Base-by-base conservation (phyloP, 2,888 invertebrate genomes). In the Panopea generosa region DNA sequence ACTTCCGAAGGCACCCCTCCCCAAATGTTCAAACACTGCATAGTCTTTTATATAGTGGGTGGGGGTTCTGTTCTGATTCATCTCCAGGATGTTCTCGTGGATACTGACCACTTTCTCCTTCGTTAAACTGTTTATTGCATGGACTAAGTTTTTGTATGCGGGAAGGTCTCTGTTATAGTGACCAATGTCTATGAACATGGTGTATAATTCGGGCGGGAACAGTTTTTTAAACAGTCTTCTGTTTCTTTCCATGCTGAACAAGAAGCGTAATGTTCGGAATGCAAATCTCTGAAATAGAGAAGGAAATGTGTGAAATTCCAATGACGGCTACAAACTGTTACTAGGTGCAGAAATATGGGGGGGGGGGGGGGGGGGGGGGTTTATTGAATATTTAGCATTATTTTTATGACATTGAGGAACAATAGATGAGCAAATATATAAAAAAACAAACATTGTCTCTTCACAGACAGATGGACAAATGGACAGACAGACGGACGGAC, bases 1-100 rank as follows among this genome's bases (percentile, higher is more conserved):
- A 55, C 92, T 92, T 16, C 93, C 93, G 77, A 93, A 93, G 1
- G 93, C 93, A 14, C 93, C 93, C 7, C 91, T 89, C 0, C 93
- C 93, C 18, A 93, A 84, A 40, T 92, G 89, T 79, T 93, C 93
- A 72, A 93, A 88, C 16, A 93, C 90, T 29, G 91, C 92, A 83
- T 93, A 93, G 26, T 93, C 93, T 2, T 91, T 90, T 20, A 93
- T 91, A 72, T 85, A 87, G 43, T 89, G 85, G 29, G 84, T 86
- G 7, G 92, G 88, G 49, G 85, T 88, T 56, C 88, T 84, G 74
- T 91, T 88, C 75, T 91, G 91, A 74, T 93, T 91, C 18, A 87
- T 84, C 43, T 86, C 84, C 56, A 84, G 62, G 7, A 92, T 85
- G 66, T 88, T 90, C 16, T 88, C 89, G 57, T 81, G 82, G 14